Percentiles rank a stretch among this genome's conserved stretches.
Evolutionary conservation across 1,140 invertebrate genomes (phyloP).

Genomic region (Caerostris extrusa): DNA sequence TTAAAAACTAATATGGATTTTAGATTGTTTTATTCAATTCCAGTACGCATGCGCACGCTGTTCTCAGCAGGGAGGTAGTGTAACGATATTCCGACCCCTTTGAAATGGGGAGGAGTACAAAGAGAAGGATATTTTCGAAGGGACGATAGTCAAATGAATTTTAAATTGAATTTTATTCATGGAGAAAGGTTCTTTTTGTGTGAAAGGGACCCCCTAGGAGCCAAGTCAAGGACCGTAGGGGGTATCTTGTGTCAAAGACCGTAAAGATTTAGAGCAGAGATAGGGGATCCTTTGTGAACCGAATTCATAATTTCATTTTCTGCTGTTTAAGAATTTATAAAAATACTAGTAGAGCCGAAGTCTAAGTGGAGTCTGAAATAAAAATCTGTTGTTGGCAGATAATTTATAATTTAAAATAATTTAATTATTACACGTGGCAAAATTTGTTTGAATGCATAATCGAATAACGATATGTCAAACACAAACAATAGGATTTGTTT

Average conservation of each 20-base stretch:
- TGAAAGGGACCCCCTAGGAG: neutral
- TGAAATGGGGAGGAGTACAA: constrained; percentile 34
- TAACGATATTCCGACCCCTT: constrained; percentile 48
- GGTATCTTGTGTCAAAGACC: neutral
- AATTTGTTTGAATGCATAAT: too few species aligned
- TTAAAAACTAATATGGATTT: too few species aligned
- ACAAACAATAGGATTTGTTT: too few species aligned
- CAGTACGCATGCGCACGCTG: neutral
- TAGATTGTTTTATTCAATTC: neutral
- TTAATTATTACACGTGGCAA: too few species aligned
- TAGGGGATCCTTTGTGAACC: constrained; percentile 16
- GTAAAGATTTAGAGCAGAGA: neutral
- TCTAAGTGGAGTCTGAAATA: too few species aligned
- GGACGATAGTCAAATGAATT: constrained; percentile 57
- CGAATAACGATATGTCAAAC: too few species aligned
- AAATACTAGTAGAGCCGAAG: neutral
- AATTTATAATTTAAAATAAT: too few species aligned
- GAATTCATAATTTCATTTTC: neutral
- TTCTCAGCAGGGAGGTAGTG: constrained; percentile 27
- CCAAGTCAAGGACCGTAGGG: constrained; percentile 11
- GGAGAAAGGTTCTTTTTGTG: constrained; percentile 35
- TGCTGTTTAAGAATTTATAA: neutral
- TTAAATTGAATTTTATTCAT: constrained; percentile 73
- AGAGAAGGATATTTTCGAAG: constrained; percentile 43
- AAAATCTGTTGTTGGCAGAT: too few species aligned